Percentiles rank a stretch among this genome's conserved stretches.
Conservation (phyloP, 2,797 vertebrate genomes). For the Anomalospiza imberbis region DNA sequence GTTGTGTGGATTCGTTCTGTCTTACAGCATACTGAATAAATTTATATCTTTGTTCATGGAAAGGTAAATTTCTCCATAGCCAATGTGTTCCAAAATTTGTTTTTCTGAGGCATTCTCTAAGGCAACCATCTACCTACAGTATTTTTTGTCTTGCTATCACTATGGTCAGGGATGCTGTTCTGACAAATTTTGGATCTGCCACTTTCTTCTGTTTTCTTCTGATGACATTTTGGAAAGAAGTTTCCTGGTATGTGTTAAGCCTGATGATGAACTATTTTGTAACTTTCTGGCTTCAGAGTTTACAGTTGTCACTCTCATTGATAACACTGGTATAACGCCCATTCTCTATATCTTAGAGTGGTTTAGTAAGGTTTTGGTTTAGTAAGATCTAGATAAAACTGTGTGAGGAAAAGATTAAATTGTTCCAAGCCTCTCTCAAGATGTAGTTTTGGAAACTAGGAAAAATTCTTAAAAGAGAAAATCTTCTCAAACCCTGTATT, state of each 20-base stretch:
- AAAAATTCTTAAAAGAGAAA: neutral
- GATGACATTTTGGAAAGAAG: neutral
- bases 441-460: neutral
- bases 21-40: conserved; percentile 18
- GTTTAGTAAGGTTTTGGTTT: too few relatives aligned
- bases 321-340: neutral
- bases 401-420: neutral
- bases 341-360: neutral
- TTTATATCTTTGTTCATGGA: conserved; percentile 36
- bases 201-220: neutral
- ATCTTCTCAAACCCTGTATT: neutral
- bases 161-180: neutral
- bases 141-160: neutral
- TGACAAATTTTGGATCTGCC: neutral
- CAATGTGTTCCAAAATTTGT: neutral
- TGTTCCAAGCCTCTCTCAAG: neutral
- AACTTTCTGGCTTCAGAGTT: neutral
- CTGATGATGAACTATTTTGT: neutral
- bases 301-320: neutral
- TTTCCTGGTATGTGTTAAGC: neutral
- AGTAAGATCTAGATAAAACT: neutral
- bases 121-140: neutral
- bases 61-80: conserved; percentile 25
- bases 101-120: neutral
- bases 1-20: conserved; percentile 9